Base-by-base conservation (phyloP, 2,113 vertebrate genomes). In the Thunnus maccoyii region DNA sequence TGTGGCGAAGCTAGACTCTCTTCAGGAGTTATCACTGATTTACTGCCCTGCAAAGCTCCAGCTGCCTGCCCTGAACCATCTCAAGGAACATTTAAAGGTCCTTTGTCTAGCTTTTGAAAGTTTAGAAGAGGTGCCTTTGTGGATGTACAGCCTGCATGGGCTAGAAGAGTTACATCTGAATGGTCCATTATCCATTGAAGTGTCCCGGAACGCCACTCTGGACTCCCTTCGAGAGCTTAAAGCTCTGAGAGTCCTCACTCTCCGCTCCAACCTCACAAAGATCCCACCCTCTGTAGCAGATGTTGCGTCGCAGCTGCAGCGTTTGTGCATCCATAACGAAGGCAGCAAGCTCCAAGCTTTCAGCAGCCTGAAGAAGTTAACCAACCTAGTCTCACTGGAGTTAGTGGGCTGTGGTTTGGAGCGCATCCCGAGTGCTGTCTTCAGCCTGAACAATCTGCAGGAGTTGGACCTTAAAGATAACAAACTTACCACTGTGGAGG, bases 381-480 rank as follows among this genome's bases (percentile, higher is more conserved):
- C 41, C 0, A 92, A 75, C 12, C 80, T 98, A 0, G 82, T 90
- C 25, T 94, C 95, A 8, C 68, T 98, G 70, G 96, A 97, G 88
- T 87, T 98, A 46, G 92, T 95, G 32, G 95, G 93, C 63, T 98
- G 97, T 0, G 93, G 93, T 8, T 91, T 98, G 71, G 96, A 97
- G 74, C 96, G 96, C 3, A 96, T 98, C 86, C 97, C 97, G 1
- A 97, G 96, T 0, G 96, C 97, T 0, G 82, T 98, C 51, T 97
- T 98, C 88, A 97, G 96, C 84, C 93, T 98, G 46, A 87, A 76
- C 1, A 95, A 94, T 0, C 86, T 98, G 55, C 96, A 97, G 86
- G 95, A 96, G 78, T 77, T 98, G 48, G 97, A 98, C 87, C 92
- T 98, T 50, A 95, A 89, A 57, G 96, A 97, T 15, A 98, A 98